phyloP scores from a whole-genome alignment of 37 sponge, comb jelly and placozoan genomes.

The Ianthella basta region DNA sequence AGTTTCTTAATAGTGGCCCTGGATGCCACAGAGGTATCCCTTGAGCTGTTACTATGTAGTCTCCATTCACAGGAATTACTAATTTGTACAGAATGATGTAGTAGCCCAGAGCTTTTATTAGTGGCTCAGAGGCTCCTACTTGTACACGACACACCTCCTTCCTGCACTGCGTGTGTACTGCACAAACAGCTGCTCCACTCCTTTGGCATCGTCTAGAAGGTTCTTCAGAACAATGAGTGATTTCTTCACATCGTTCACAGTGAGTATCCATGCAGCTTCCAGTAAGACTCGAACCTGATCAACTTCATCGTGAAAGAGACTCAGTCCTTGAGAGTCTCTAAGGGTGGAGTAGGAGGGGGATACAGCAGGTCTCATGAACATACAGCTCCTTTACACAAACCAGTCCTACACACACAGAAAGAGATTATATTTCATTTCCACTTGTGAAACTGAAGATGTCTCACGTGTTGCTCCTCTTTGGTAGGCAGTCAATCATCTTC shows the following conservation, averaged over 20 bases:
- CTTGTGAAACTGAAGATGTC: background rate
- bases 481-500: background rate
- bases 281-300: slow-evolving; percentile 41
- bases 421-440: background rate
- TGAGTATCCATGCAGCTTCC: slow-evolving; percentile 45
- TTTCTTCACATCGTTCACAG: slow-evolving; percentile 40
- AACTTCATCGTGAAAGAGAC: slow-evolving; percentile 44
- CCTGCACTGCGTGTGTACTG: slow-evolving; percentile 56
- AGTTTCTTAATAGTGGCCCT: too few relatives aligned
- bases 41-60: too few relatives aligned
- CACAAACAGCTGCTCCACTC: slow-evolving; percentile 63
- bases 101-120: too few relatives aligned
- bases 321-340: slow-evolving; percentile 9
- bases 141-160: slow-evolving; percentile 34
- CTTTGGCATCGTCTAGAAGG: background rate
- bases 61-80: too few relatives aligned
- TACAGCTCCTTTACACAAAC: background rate
- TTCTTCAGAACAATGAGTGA: slow-evolving; percentile 32
- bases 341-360: background rate
- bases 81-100: too few relatives aligned
- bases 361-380: background rate
- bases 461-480: background rate
- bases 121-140: too few relatives aligned
- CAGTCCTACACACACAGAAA: background rate
- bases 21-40: too few relatives aligned